Conservation (phyloP, 2,113 vertebrate species). For the Bos indicus region DNA sequence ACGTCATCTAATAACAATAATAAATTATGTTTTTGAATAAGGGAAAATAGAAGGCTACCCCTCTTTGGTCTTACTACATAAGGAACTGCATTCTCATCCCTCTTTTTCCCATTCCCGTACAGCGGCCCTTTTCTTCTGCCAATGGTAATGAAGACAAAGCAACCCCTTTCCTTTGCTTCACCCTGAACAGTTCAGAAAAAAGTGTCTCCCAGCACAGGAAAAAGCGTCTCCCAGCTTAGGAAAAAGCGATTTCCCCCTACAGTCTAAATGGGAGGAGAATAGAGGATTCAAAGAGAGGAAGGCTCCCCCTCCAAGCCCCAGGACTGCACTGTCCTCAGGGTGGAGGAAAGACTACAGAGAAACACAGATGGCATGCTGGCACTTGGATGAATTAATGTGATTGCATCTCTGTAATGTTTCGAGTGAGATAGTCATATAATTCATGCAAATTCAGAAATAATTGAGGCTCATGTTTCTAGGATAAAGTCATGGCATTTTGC, state of each 20-base stretch:
- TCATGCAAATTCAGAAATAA: conserved; percentile 70
- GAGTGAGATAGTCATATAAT: conserved; percentile 44
- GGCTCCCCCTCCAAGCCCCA: not conserved
- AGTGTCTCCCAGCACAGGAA: not conserved
- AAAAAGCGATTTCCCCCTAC: conserved; percentile 3
- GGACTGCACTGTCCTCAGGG: not conserved
- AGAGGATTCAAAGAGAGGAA: not conserved
- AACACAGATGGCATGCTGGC: conserved; percentile 38
- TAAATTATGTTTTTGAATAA: not conserved
- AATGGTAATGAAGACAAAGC: not conserved
- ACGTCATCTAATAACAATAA: not conserved
- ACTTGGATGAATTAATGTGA: conserved; percentile 44
- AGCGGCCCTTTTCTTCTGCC: not conserved
- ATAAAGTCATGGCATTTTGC: conserved; percentile 58
- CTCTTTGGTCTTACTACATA: not conserved
- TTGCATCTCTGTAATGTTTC: not conserved
- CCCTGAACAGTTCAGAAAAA: not conserved
- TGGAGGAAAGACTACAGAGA: not conserved
- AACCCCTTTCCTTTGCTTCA: not conserved
- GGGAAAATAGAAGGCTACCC: not conserved
- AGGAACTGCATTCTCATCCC: not conserved
- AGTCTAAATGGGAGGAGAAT: not conserved
- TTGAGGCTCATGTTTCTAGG: conserved; percentile 25
- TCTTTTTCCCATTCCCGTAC: not conserved
- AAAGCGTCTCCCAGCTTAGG: not conserved